Evolutionary conservation across 2,797 vertebrate genomes (phyloP).

Genomic region (Halcyon chelicuti): DNA sequence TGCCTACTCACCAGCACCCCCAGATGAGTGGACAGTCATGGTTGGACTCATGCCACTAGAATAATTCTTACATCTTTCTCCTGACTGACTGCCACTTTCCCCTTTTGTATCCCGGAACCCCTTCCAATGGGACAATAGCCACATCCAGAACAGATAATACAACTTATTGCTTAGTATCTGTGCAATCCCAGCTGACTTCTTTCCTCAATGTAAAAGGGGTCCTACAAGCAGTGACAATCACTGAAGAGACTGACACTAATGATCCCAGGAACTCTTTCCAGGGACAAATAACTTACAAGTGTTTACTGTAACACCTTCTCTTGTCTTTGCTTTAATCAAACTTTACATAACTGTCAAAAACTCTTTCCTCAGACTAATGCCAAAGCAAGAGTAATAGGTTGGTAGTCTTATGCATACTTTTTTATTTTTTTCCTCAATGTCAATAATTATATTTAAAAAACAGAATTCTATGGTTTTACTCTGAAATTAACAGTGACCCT

Average conservation of each 20-base stretch:
- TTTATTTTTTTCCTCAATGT: not conserved
- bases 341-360: not conserved
- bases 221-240: not conserved
- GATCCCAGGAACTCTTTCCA: not conserved
- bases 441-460: not conserved
- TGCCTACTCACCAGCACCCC: not conserved
- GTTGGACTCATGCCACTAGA: not conserved
- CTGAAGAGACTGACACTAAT: not conserved
- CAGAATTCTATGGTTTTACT: not conserved
- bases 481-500: not conserved
- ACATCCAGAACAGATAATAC: not conserved
- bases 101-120: not conserved
- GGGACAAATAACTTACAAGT: not conserved
- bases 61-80: not conserved
- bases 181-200: not conserved
- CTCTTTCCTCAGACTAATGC: not conserved
- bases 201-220: not conserved
- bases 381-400: not conserved
- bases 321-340: not conserved
- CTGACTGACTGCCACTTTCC: not conserved
- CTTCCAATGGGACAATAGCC: not conserved
- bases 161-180: not conserved
- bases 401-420: not conserved
- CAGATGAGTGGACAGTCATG: fast-evolving
- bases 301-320: not conserved